These are phyloP conservation scores for Aplidium turbinatum DNA, from an alignment of 23 tunicate species.

Conservation along the genomic window DNA sequence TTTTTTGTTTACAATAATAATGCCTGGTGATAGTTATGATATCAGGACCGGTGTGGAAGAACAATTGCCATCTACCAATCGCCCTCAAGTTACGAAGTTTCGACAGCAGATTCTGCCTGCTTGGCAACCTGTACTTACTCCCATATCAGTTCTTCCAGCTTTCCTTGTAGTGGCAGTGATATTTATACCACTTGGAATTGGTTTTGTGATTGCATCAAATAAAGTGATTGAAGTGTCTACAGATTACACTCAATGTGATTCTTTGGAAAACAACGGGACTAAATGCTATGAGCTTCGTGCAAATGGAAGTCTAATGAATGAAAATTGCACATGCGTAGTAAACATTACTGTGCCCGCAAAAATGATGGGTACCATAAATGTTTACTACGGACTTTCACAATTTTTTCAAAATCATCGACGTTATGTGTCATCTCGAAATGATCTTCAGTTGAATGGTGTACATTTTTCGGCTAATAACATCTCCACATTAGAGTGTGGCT, in stretches of 20 bases:
- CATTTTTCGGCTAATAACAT: slow-evolving; percentile 3
- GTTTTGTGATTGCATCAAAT: slow-evolving; percentile 59
- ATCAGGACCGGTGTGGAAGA: too few species aligned
- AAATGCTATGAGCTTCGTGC: slow-evolving; percentile 14
- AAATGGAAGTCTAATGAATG: not conserved
- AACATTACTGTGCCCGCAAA: slow-evolving; percentile 25
- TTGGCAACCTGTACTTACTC: slow-evolving; percentile 75
- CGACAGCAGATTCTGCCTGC: slow-evolving; percentile 91
- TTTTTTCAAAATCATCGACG: slow-evolving; percentile 97
- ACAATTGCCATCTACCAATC: not conserved
- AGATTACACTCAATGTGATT: slow-evolving; percentile 79
- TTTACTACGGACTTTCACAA: slow-evolving; percentile 79
- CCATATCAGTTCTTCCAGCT: slow-evolving; percentile 63
- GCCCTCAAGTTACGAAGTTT: slow-evolving; percentile 60
- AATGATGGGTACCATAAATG: slow-evolving; percentile 53
- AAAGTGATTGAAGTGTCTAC: slow-evolving; percentile 43
- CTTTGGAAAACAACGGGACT: slow-evolving; percentile 7
- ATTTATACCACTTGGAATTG: slow-evolving; percentile 78
- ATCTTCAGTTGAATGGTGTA: slow-evolving; percentile 66
- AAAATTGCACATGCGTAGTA: slow-evolving; percentile 41
- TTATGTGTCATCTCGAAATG: slow-evolving; percentile 95
- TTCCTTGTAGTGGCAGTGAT: slow-evolving; percentile 43
- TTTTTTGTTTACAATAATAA: too few species aligned
- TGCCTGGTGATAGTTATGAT: too few species aligned
- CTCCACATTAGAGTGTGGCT: slow-evolving; percentile 55